These are phyloP conservation scores for Antitype chi DNA, from an alignment of 2,888 invertebrate species.

Conservation along the genomic window DNA sequence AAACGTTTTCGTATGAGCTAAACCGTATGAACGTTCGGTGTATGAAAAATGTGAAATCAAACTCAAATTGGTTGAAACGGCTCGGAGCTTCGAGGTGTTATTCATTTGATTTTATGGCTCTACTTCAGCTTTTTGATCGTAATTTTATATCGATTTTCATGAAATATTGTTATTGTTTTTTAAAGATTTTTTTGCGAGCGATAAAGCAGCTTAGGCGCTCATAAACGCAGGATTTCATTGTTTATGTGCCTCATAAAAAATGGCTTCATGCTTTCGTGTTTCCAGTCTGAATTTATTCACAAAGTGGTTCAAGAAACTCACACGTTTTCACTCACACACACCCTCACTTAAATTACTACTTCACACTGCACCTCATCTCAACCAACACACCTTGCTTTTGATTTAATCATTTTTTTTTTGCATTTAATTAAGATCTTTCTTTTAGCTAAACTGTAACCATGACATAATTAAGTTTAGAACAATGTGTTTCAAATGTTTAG, in stretches of 20 bases:
- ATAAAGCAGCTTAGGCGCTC: slow-evolving; percentile 43
- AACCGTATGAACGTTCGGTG: slow-evolving; percentile 52
- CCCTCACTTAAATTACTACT: too few species aligned
- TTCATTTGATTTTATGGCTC: slow-evolving; percentile 55
- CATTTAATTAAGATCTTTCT: too few species aligned
- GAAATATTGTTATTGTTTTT: slow-evolving; percentile 44
- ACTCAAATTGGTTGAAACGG: slow-evolving; percentile 52
- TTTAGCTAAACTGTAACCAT: too few species aligned
- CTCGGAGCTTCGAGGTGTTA: slow-evolving; percentile 48
- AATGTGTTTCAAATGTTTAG: too few species aligned
- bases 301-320: background rate
- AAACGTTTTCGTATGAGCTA: slow-evolving; percentile 69
- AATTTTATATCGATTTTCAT: slow-evolving; percentile 48
- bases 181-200: slow-evolving; percentile 40
- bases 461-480: too few species aligned
- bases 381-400: too few species aligned
- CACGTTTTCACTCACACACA: too few species aligned
- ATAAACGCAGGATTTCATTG: slow-evolving; percentile 46
- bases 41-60: slow-evolving; percentile 62
- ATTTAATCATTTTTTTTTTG: too few species aligned
- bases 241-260: slow-evolving; percentile 46
- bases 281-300: background rate
- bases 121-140: slow-evolving; percentile 36
- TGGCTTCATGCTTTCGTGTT: background rate
- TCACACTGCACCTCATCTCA: too few species aligned